Base-by-base conservation (phyloP, 2,113 vertebrate genomes). In the Actenoides hombroni region DNA sequence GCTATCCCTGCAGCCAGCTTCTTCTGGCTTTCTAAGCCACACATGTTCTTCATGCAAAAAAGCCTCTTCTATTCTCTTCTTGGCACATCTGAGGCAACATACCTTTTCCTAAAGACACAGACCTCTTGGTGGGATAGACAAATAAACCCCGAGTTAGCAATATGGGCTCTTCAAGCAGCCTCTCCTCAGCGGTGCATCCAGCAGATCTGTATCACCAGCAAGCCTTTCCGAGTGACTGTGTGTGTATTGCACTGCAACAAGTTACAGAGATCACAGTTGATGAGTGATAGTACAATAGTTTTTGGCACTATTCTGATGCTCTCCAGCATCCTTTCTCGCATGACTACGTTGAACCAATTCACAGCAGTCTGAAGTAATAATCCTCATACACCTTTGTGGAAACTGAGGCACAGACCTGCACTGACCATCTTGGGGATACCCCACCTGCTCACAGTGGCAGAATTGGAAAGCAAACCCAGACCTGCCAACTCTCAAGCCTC, bases 51-150 rank as follows among this genome's bases (percentile, higher is more conserved):
- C 10, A 14, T 9, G 9, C 8, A 21, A 86, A 16, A 69, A 75
- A 71, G 33, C 7, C 26, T 59, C 23, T 35, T 0, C 26, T 59
- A 11, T 35, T 0, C 16, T 64, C 20, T 69, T 65, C 54, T 67
- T 76, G 60, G 29, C 59, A 56, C 25, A 29, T 8, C 25, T 74
- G 16, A 49, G 46, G 20, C 33, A 54, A 25, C 29, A 46, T 17
- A 15, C 5, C 8, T 0, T 40, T 64, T 76, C 42, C 39, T 48
- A 53, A 82, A 91, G 48, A 19, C 39, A 54, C 31, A 82, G 24
- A 14, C 3, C 3, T 9, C 17, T 60, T n/a, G 5, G 5, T 20
- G 28, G 48, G 13, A 18, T 25, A 74, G 18, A 24, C 25, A 54
- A 60, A 71, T 17, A 18, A 48, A 88, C n/a, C 25, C 40, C 1